Conservation (phyloP, 2,888 invertebrate species). For the Ferrisia virgata region DNA sequence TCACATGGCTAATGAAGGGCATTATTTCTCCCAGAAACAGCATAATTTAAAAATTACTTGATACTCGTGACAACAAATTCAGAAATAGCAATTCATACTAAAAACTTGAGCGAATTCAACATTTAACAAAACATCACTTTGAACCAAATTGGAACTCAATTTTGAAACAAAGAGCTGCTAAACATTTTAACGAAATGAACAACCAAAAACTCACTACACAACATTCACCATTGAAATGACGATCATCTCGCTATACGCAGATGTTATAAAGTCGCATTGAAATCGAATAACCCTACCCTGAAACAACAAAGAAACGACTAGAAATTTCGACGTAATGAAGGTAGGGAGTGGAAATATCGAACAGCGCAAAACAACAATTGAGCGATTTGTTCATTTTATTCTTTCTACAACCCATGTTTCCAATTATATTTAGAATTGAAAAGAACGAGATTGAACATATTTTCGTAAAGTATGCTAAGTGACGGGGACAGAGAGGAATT, state of each 20-base stretch:
- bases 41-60: conserved; percentile 5
- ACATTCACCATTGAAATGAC: background rate
- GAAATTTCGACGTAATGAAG: background rate
- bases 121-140: background rate
- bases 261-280: no score
- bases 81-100: background rate
- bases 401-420: background rate
- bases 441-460: background rate
- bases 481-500: background rate
- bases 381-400: background rate
- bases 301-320: background rate
- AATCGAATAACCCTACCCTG: no score
- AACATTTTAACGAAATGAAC: background rate
- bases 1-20: background rate
- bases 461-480: background rate
- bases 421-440: no score
- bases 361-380: background rate
- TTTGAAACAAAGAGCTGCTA: background rate
- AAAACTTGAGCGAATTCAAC: background rate
- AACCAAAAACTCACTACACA: background rate
- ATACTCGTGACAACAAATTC: background rate
- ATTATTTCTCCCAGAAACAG: background rate
- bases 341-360: background rate
- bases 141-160: background rate
- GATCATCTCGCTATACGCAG: no score